phyloP scores from a whole-genome alignment of 2,797 vertebrate species.

The Sarcophilus harrisii region DNA sequence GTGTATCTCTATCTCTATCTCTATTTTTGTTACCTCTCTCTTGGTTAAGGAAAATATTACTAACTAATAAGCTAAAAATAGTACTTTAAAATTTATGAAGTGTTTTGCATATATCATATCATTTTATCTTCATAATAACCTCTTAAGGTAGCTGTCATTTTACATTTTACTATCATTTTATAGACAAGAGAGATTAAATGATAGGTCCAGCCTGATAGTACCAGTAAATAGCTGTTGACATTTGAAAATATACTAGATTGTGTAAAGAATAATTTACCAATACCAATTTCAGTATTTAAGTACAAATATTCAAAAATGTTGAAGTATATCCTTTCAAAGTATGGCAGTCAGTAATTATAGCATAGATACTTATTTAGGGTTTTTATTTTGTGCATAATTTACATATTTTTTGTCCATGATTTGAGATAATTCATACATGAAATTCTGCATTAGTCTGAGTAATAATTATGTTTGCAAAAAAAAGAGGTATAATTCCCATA shows the following conservation, averaged over 20 bases:
- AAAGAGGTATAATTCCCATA: not conserved
- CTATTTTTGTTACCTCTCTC: not conserved
- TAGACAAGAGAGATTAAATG: not conserved
- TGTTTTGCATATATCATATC: not conserved
- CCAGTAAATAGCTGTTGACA: not conserved
- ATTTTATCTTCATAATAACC: not conserved
- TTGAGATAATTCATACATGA: not conserved
- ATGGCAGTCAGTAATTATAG: not conserved
- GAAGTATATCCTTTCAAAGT: constrained; percentile 11
- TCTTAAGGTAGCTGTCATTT: not conserved
- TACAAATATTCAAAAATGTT: not conserved
- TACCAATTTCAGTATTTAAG: not conserved
- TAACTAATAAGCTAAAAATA: not conserved
- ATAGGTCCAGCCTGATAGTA: not conserved
- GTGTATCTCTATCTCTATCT: not conserved
- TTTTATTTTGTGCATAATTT: not conserved
- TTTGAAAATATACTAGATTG: not conserved
- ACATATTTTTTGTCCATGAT: not conserved
- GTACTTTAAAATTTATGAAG: not conserved
- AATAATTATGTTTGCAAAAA: not conserved
- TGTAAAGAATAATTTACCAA: not conserved
- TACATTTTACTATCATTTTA: not conserved
- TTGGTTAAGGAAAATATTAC: not conserved
- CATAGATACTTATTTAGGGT: not conserved
- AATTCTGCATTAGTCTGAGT: not conserved